Conservation (phyloP, 2,888 invertebrate genomes). For the Thymelicus acteon region DNA sequence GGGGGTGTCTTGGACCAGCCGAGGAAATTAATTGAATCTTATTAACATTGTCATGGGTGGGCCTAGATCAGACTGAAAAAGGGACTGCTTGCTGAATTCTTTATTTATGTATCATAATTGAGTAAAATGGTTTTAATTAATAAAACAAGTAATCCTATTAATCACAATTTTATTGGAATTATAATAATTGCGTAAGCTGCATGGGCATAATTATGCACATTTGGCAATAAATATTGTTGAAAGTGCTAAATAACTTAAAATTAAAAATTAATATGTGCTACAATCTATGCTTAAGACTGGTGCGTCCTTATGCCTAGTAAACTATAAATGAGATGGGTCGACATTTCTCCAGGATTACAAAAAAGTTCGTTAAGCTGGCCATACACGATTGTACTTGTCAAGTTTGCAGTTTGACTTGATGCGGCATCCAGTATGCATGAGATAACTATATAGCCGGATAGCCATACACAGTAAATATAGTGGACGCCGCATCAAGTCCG, state of each 20-base stretch:
- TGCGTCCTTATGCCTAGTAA: conserved; percentile 63
- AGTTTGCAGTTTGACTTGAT: no score
- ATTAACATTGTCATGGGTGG: no score
- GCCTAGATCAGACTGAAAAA: no score
- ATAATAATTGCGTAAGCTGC: conserved; percentile 78
- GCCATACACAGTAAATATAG: no score
- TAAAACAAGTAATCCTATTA: conserved; percentile 66
- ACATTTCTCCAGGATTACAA: neutral
- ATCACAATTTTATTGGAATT: conserved; percentile 82
- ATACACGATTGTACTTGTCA: no score
- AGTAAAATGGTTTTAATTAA: conserved; percentile 24
- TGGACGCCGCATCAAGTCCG: no score
- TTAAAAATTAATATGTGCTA: conserved; percentile 68
- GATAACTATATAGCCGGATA: no score
- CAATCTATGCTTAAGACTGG: conserved; percentile 75
- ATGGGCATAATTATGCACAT: conserved; percentile 72
- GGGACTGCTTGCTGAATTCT: no score
- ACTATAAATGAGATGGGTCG: conserved; percentile 16
- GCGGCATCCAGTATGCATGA: no score
- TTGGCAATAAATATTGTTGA: conserved; percentile 75
- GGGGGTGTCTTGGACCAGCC: no score
- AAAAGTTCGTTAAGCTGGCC: neutral
- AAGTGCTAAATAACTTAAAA: conserved; percentile 77
- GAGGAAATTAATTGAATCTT: no score
- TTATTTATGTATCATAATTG: no score